Evolutionary conservation across 2,797 vertebrate genomes (phyloP), one percentile per base, ranked within the genome.

Genomic region (Alcedo quadribrachys): DNA sequence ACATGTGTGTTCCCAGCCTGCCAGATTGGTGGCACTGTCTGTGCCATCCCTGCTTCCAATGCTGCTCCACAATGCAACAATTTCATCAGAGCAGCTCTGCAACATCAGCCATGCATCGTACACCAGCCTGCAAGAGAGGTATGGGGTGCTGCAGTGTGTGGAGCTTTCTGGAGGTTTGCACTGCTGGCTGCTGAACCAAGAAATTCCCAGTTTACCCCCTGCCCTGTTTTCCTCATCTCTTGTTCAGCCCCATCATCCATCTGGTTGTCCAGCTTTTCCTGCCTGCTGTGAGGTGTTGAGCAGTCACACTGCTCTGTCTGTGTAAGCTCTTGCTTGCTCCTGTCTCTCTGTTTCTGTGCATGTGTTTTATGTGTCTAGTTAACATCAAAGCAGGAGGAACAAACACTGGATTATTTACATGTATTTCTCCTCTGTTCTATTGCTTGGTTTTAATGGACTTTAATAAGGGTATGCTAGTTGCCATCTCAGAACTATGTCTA

Each of bases 101-200:
- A 24, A 12, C 0, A 0, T 67, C 60, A 40, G 27, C 2, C 13
- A 10, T 40, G 35, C 30, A 35, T 63, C 0, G 1, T n/a, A 14
- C 4, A 2, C 33, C n/a, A 32, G 43, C 53, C 77, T 58, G 21
- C 32, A 24, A 1, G 8, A 9, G 17, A 14, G 7, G 33, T 28
- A 25, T 0, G 2, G 70, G 57, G 28, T 0, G 2, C 75, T 76
- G 75, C 53, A 42, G 58, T 5, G 9, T 42, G 43, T 58, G 42
- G 28, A 67, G 30, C 61, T 74, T 69, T 86, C 48, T 85, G 61
- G 57, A 65, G 54, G 66, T 40, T 66, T 85, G 43, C 21, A 10
- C 24, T 85, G 33, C 57, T 81, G 55, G n/a, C 46, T 86, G 43
- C 73, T 80, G 50, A 58, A 40, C 28, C 21, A 50, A 75, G 50